Percentiles rank a stretch among this genome's conserved stretches.
phyloP scores from a whole-genome alignment of 2,888 invertebrate genomes.

The Hypomecis atomaria region DNA sequence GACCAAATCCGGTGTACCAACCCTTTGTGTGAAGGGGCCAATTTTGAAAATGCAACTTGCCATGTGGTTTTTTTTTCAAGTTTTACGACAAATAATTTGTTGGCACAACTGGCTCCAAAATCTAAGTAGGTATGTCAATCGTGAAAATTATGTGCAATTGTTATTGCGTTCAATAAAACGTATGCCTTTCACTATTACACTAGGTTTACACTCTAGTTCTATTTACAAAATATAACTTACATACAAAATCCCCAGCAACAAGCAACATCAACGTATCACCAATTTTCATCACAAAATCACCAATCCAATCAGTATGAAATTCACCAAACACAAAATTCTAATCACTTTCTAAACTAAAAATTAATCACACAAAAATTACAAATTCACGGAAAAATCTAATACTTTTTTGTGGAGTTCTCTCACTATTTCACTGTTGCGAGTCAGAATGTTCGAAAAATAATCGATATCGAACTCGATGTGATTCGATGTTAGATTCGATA shows the following conservation, averaged over 20 bases:
- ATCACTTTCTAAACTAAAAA: constrained; percentile 21
- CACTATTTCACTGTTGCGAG: constrained; percentile 4
- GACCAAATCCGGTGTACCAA: too few species aligned
- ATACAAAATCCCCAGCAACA: constrained; percentile 15
- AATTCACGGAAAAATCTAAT: neutral
- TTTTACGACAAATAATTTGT: too few species aligned
- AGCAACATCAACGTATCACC: constrained; percentile 32
- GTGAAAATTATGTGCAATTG: too few species aligned
- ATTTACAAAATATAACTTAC: constrained; percentile 30
- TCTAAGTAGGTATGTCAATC: too few species aligned
- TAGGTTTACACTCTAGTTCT: neutral
- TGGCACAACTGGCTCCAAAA: too few species aligned
- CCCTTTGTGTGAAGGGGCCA: too few species aligned
- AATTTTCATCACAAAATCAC: constrained; percentile 30
- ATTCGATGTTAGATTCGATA: constrained; percentile 48
- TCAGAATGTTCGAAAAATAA: constrained; percentile 8
- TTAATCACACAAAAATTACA: constrained; percentile 8
- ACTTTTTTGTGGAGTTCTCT: constrained; percentile 1
- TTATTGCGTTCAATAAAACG: too few species aligned
- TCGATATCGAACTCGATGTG: constrained; percentile 28
- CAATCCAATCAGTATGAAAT: constrained; percentile 22
- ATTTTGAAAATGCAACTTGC: too few species aligned
- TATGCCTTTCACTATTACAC: too few species aligned
- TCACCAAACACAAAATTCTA: constrained; percentile 27
- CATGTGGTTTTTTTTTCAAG: too few species aligned